phyloP scores from a whole-genome alignment of 2,113 vertebrate genomes.

The Hippopotamus amphibius region DNA sequence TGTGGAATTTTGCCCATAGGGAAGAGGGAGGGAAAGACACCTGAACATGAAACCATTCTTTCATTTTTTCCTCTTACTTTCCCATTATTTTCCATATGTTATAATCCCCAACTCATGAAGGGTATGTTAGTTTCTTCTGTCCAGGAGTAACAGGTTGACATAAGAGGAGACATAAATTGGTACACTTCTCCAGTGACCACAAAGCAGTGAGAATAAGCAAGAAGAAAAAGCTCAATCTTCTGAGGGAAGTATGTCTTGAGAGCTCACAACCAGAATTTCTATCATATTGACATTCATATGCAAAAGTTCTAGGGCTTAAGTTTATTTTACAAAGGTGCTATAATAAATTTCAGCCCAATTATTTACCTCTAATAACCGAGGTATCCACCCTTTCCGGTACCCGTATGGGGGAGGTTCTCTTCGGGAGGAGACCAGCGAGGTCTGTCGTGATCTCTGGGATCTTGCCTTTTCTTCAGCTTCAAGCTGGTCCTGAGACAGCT shows the following conservation, averaged over 20 bases:
- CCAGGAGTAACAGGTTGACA: background rate
- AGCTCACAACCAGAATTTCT: conserved; percentile 19
- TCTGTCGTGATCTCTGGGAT: conserved; percentile 93
- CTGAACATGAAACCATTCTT: background rate
- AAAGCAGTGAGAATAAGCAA: background rate
- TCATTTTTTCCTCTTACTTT: background rate
- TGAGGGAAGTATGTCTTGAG: background rate
- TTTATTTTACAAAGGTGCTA: conserved; percentile 9
- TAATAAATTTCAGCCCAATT: background rate
- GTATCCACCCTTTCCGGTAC: conserved; percentile 96
- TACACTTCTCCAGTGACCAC: background rate
- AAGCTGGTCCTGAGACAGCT: conserved; percentile 98
- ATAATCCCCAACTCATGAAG: background rate
- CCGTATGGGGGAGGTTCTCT: conserved; percentile 95
- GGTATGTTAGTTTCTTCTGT: background rate
- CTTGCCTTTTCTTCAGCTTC: conserved; percentile 95
- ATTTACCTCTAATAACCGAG: conserved; percentile 92
- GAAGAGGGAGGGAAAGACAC: background rate
- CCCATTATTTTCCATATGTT: background rate
- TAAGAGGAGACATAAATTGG: background rate
- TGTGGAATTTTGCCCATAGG: background rate
- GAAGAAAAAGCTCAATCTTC: conserved; percentile 17
- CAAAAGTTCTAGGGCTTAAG: background rate
- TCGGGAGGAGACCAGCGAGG: conserved; percentile 93
- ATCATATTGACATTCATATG: background rate